Percentiles rank a stretch among this genome's conserved stretches.
phyloP scores from a whole-genome alignment of 2,113 vertebrate species.

The Malurus elegans region DNA sequence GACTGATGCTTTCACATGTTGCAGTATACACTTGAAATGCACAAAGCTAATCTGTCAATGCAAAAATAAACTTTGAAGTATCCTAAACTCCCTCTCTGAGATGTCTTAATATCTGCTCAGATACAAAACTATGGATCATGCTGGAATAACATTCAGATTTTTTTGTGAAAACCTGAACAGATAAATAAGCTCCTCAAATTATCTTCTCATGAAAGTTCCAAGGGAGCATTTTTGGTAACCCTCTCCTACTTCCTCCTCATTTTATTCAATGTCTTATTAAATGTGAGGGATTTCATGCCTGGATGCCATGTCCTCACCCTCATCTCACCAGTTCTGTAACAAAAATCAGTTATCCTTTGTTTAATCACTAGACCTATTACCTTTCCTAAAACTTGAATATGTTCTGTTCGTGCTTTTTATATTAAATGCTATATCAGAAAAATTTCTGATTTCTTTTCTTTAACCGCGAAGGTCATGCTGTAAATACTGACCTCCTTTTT shows the following conservation, averaged over 20 bases:
- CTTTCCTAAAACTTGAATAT: not conserved
- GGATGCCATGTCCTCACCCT: not conserved
- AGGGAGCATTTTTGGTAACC: not conserved
- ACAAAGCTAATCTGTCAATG: not conserved
- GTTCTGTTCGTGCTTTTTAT: not conserved
- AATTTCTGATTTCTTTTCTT: not conserved
- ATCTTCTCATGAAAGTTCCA: not conserved
- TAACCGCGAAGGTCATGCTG: not conserved
- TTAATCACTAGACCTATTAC: not conserved
- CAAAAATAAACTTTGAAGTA: not conserved
- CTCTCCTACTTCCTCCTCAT: not conserved
- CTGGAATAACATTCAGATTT: not conserved
- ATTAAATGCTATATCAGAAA: not conserved
- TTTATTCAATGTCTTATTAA: not conserved
- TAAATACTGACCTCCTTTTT: not conserved
- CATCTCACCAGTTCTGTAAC: not conserved
- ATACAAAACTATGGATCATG: not conserved
- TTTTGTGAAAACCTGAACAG: not conserved
- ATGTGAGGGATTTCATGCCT: not conserved
- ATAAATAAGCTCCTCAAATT: not conserved
- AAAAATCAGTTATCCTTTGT: not conserved
- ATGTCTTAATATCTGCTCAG: not conserved
- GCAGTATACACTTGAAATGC: not conserved
- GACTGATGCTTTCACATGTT: not conserved
- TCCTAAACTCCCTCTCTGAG: rapidly evolving